phyloP scores from a whole-genome alignment of 2,888 invertebrate genomes.

The Phrixothrix hirtus region DNA sequence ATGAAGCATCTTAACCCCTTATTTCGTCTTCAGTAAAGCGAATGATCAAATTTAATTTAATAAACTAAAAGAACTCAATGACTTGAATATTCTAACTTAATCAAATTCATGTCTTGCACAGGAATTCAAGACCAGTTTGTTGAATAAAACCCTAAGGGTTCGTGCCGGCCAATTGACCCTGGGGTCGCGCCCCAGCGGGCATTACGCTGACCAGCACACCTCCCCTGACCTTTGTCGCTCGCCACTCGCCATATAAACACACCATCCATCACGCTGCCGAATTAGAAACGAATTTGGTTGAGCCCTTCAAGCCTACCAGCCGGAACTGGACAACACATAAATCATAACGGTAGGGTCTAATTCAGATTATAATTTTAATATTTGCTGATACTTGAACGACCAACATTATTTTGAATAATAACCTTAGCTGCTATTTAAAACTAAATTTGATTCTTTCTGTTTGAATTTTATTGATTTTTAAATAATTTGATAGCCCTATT shows the following conservation, averaged over 20 bases:
- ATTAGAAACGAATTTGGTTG: conserved; percentile 51
- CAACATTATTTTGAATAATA: background rate
- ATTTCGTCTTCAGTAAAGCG: no score
- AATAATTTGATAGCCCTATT: no score
- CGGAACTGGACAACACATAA: conserved; percentile 38
- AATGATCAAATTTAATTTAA: conserved; percentile 24
- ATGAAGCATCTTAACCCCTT: no score
- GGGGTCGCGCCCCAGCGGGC: conserved; percentile 53
- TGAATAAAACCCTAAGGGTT: conserved; percentile 36
- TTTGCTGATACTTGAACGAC: conserved; percentile 18
- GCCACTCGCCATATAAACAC: conserved; percentile 57
- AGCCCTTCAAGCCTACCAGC: conserved; percentile 37
- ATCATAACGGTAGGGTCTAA: conserved; percentile 29
- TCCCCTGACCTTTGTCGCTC: conserved; percentile 57
- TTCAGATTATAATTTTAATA: conserved; percentile 24
- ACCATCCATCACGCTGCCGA: conserved; percentile 53
- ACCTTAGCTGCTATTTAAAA: no score
- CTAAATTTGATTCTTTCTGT: no score
- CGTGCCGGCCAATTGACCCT: conserved; percentile 56
- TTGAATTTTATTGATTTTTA: no score
- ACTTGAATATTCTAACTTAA: conserved; percentile 43
- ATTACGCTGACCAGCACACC: conserved; percentile 56
- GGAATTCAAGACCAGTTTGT: conserved; percentile 40
- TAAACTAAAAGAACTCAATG: conserved; percentile 32
- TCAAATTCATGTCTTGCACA: conserved; percentile 40